Conservation (phyloP, 2,797 vertebrate species). For the Gymnothorax javanicus region DNA sequence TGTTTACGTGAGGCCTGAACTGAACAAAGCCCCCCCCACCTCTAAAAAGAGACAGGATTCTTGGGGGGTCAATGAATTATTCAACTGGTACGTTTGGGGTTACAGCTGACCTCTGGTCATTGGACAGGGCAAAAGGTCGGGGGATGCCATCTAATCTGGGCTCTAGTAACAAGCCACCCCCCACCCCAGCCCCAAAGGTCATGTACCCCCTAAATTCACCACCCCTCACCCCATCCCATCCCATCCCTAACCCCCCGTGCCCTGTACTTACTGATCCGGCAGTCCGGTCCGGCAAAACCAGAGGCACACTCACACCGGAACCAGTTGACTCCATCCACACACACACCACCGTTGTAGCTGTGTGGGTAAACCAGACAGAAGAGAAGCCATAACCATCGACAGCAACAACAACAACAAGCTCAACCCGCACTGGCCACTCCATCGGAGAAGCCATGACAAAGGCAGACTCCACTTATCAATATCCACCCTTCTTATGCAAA, state of each 20-base stretch:
- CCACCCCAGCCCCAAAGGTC: constrained; percentile 20
- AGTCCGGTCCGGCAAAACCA: constrained; percentile 93
- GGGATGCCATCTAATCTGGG: constrained; percentile 56
- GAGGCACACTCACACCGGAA: constrained; percentile 91
- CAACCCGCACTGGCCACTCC: constrained; percentile 1
- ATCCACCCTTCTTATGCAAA: constrained; percentile 62
- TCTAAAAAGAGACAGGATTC: constrained; percentile 45
- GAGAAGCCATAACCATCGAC: neutral
- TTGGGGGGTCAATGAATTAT: constrained; percentile 47
- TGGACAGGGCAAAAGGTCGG: constrained; percentile 50
- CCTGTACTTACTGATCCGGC: constrained; percentile 90
- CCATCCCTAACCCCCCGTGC: no score
- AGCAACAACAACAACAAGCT: neutral
- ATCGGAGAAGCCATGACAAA: constrained; percentile 36
- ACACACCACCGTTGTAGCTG: constrained; percentile 92
- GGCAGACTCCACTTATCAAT: constrained; percentile 50
- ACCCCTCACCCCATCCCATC: constrained; percentile 13
- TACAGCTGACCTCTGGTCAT: constrained; percentile 54
- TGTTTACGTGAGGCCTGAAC: constrained; percentile 2
- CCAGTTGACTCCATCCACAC: constrained; percentile 93
- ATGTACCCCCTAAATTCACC: neutral
- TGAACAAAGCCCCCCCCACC: constrained; percentile 22
- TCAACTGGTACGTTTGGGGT: constrained; percentile 50
- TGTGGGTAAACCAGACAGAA: constrained; percentile 17
- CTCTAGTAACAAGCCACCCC: constrained; percentile 46